These are phyloP conservation scores for Phytoseiulus persimilis DNA, from an alignment of 2,888 invertebrate species.

Conservation along the genomic window DNA sequence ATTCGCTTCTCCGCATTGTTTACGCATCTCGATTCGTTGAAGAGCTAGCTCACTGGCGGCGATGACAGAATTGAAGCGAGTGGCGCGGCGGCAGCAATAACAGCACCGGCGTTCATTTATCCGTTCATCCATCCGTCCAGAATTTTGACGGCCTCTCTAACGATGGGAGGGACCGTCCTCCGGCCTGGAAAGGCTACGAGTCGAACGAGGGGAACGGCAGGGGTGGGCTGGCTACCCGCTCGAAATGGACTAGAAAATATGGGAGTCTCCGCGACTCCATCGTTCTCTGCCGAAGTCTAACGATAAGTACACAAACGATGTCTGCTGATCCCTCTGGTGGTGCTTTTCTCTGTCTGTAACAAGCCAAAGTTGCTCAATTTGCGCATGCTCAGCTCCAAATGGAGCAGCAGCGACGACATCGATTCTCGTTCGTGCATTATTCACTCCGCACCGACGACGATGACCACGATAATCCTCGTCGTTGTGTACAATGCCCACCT, in stretches of 20 bases:
- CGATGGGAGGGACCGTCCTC: background rate
- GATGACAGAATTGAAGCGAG: background rate
- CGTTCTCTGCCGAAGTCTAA: background rate
- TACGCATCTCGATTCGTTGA: background rate
- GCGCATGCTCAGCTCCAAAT: background rate
- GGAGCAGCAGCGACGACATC: background rate
- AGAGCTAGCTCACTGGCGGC: background rate
- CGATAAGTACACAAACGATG: slow-evolving; percentile 5
- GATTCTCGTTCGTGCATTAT: background rate
- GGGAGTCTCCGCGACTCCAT: background rate
- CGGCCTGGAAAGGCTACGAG: background rate
- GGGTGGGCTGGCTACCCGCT: background rate
- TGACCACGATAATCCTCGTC: slow-evolving; percentile 5
- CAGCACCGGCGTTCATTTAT: background rate
- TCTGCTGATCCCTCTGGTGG: background rate
- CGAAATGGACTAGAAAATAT: background rate
- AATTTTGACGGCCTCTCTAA: background rate
- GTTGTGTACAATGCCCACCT: background rate
- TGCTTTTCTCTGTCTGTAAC: background rate
- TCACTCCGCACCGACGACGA: background rate
- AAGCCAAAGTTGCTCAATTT: background rate
- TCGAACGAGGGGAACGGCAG: background rate
- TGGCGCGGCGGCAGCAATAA: background rate
- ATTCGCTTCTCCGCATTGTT: background rate
- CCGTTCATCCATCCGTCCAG: background rate